phyloP scores from a whole-genome alignment of 2,113 vertebrate species.

The Dipodomys spectabilis region DNA sequence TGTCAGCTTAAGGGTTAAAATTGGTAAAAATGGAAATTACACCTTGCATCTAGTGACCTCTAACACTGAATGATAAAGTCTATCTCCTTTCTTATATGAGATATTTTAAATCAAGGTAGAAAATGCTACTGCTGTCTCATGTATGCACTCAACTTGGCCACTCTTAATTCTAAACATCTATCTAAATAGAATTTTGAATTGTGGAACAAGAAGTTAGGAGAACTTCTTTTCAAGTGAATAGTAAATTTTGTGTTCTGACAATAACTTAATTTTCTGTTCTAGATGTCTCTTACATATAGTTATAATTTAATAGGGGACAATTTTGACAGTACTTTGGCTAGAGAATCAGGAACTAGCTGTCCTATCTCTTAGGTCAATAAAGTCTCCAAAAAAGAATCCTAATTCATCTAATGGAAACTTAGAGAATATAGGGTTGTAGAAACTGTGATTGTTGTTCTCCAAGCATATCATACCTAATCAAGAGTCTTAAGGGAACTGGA shows the following conservation, averaged over 20 bases:
- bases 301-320: not conserved
- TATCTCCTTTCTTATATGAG: not conserved
- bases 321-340: conserved; percentile 33
- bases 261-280: conserved; percentile 12
- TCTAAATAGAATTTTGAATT: not conserved
- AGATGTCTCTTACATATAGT: not conserved
- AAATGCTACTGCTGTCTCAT: not conserved
- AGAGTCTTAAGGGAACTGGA: not conserved
- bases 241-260: not conserved
- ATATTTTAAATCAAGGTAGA: conserved; percentile 28
- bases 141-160: not conserved
- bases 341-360: not conserved
- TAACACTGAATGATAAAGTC: not conserved
- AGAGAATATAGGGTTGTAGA: not conserved
- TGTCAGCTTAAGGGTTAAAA: not conserved
- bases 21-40: not conserved
- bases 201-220: not conserved
- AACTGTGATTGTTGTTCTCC: conserved; percentile 27
- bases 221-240: not conserved
- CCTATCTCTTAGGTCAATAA: conserved; percentile 40
- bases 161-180: not conserved
- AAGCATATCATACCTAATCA: conserved; percentile 19
- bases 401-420: conserved; percentile 58
- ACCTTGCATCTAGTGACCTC: not conserved
- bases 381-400: conserved; percentile 46